Percentiles rank a stretch among this genome's conserved stretches.
Conservation (phyloP, 2,888 invertebrate genomes). For the Girardia tigrina region DNA sequence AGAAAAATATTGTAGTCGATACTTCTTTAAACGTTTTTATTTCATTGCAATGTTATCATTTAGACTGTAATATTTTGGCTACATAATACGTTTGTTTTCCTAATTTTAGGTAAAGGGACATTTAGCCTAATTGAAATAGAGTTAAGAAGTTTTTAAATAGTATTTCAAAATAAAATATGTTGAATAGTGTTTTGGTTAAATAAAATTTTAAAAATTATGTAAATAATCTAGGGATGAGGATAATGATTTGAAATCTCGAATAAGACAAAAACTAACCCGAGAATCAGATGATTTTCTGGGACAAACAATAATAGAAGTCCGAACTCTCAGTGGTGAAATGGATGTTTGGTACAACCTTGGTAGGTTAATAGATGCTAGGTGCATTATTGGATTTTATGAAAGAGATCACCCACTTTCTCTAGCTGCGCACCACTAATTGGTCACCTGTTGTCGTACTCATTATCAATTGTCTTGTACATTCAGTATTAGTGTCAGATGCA, state of each 20-base stretch:
- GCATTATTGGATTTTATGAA: neutral
- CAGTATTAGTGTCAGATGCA: neutral
- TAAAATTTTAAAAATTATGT: too few species aligned
- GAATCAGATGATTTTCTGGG: constrained; percentile 99
- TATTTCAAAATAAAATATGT: too few species aligned
- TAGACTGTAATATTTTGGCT: too few species aligned
- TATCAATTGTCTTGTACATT: constrained; percentile 16
- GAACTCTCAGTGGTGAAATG: constrained; percentile 97
- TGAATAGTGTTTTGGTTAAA: too few species aligned
- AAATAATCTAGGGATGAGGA: constrained; percentile 69
- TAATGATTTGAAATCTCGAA: constrained; percentile 92
- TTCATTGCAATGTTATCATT: too few species aligned
- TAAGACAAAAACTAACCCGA: constrained; percentile 84
- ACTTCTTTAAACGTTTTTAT: too few species aligned
- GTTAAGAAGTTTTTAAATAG: too few species aligned
- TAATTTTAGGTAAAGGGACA: too few species aligned
- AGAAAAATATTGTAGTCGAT: too few species aligned
- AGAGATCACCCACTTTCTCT: constrained; percentile 5
- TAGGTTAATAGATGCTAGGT: constrained; percentile 41
- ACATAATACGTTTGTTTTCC: too few species aligned
- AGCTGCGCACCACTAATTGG: constrained; percentile 9
- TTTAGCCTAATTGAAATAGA: too few species aligned
- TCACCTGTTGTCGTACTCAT: neutral
- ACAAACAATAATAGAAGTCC: constrained; percentile 91
- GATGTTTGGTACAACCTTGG: constrained; percentile 97